phyloP scores from a whole-genome alignment of 2,797 vertebrate genomes.

The Nyctibius grandis region DNA sequence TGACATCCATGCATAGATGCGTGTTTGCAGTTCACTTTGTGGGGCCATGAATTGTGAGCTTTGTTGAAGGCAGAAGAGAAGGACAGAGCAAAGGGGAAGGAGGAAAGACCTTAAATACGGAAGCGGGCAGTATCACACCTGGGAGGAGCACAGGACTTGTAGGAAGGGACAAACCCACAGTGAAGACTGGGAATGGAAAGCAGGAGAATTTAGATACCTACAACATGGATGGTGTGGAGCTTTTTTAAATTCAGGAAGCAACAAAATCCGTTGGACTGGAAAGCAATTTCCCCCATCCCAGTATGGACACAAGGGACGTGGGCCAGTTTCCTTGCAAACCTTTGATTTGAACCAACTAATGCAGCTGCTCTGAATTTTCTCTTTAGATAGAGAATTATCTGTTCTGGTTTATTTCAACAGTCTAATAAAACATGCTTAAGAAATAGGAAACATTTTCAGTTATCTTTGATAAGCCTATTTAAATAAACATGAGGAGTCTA shows the following conservation, averaged over 20 bases:
- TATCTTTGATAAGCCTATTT: background rate
- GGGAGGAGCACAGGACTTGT: background rate
- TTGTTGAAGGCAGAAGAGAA: background rate
- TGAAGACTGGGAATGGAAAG: background rate
- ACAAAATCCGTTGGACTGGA: background rate
- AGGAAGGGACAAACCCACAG: background rate
- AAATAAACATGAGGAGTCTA: background rate
- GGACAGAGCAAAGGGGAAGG: background rate
- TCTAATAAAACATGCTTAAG: background rate
- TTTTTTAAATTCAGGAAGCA: background rate
- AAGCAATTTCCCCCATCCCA: background rate
- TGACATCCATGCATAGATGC: background rate
- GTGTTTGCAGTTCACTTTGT: background rate
- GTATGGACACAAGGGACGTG: background rate
- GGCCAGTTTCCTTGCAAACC: background rate
- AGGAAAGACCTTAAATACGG: background rate
- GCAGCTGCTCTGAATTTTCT: background rate
- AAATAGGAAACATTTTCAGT: background rate
- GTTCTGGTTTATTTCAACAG: background rate
- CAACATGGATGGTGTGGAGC: background rate
- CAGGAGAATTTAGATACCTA: background rate
- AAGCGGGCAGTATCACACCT: background rate
- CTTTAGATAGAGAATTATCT: background rate
- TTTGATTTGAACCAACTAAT: background rate
- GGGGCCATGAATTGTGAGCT: background rate